These are phyloP conservation scores for Agrypnus murinus DNA, from an alignment of 2,888 invertebrate genomes.

Conservation along the genomic window DNA sequence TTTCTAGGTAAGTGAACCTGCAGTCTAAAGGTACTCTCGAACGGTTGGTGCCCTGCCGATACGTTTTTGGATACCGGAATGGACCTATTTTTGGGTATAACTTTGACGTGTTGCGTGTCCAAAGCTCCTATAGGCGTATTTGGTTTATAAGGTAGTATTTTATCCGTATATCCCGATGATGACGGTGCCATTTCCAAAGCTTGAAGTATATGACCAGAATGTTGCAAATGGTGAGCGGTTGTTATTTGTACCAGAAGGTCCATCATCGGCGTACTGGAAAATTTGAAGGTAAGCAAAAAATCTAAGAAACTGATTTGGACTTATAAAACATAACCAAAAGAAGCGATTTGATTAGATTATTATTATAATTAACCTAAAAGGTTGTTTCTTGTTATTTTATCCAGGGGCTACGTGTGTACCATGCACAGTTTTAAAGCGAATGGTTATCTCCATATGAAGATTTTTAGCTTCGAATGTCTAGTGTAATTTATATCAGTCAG, in stretches of 20 bases:
- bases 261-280: slow-evolving; percentile 84
- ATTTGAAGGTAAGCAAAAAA: no score
- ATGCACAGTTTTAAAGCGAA: slow-evolving; percentile 2
- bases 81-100: slow-evolving; percentile 65
- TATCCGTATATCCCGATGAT: slow-evolving; percentile 70
- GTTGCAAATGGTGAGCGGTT: slow-evolving; percentile 79
- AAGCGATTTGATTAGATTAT: slow-evolving; percentile 16
- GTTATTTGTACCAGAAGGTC: slow-evolving; percentile 83
- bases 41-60: slow-evolving; percentile 73
- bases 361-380: no score
- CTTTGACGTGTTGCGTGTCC: slow-evolving; percentile 71
- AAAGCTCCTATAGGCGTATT: slow-evolving; percentile 81
- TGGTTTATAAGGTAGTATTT: slow-evolving; percentile 80
- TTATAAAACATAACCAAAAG: no score
- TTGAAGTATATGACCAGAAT: slow-evolving; percentile 79
- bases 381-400: slow-evolving; percentile 11
- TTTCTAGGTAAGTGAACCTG: slow-evolving; percentile 85
- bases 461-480: background rate
- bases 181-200: slow-evolving; percentile 74
- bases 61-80: slow-evolving; percentile 56
- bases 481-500: slow-evolving; percentile 22
- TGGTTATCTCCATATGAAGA: slow-evolving; percentile 6
- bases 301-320: no score
- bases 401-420: background rate
- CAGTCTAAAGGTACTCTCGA: slow-evolving; percentile 77